Conservation (phyloP, 1,140 invertebrate genomes). For the Ooceraea biroi region DNA sequence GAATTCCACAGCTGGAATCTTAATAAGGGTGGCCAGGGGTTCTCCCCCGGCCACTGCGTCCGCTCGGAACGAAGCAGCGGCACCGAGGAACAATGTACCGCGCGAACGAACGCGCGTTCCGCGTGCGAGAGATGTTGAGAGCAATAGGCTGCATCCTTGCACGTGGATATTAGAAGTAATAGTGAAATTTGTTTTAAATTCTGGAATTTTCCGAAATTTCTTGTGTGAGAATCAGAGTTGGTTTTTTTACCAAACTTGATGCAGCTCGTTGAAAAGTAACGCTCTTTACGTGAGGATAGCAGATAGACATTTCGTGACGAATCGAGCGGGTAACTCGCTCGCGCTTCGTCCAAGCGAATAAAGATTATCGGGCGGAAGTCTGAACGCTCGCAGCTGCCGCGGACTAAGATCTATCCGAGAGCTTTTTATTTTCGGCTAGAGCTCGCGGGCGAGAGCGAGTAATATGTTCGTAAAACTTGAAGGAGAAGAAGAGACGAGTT, state of each 20-base stretch:
- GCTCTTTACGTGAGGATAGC: too few species aligned
- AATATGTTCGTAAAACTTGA: slow-evolving; percentile 21
- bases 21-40: slow-evolving; percentile 85
- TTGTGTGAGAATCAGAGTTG: too few species aligned
- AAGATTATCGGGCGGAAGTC: slow-evolving; percentile 75
- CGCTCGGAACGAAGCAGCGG: too few species aligned
- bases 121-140: neutral
- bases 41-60: slow-evolving; percentile 73
- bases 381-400: slow-evolving; percentile 68
- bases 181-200: too few species aligned
- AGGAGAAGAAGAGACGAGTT: slow-evolving; percentile 28
- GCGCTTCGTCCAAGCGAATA: slow-evolving; percentile 52
- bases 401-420: neutral
- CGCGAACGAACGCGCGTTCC: too few species aligned
- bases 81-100: too few species aligned
- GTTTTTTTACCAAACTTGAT: too few species aligned
- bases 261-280: too few species aligned
- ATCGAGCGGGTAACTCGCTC: neutral
- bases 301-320: neutral
- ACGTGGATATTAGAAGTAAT: too few species aligned
- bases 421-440: slow-evolving; percentile 65
- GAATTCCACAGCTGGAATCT: slow-evolving; percentile 86
- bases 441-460: neutral
- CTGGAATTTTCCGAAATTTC: too few species aligned
- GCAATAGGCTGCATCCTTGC: too few species aligned